phyloP scores from a whole-genome alignment of 2,113 vertebrate species.

The Shinisaurus crocodilurus region DNA sequence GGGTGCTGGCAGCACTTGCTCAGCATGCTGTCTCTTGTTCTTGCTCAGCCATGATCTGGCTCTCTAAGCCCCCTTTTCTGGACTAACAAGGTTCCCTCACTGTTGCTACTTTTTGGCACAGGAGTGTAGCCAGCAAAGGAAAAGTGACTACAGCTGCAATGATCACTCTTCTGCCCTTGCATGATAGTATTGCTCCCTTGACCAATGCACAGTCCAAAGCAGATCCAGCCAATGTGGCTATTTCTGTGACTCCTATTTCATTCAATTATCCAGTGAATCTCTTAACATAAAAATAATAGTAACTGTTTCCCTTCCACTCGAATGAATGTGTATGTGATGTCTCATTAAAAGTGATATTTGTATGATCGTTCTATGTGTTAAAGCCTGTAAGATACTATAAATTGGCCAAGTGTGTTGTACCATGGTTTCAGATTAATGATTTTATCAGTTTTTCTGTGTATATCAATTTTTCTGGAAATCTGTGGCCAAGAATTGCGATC shows the following conservation, averaged over 20 bases:
- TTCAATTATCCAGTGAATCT: background rate
- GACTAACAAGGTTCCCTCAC: background rate
- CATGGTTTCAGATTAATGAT: background rate
- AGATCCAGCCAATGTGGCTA: background rate
- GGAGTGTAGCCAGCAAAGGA: background rate
- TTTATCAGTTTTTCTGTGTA: background rate
- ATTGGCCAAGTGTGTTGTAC: background rate
- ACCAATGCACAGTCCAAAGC: background rate
- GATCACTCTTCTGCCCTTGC: background rate
- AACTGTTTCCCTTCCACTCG: background rate
- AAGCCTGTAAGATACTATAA: background rate
- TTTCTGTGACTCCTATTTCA: background rate
- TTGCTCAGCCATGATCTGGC: background rate
- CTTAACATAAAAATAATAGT: background rate
- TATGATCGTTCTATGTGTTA: background rate
- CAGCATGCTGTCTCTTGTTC: background rate
- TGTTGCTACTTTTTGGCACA: background rate
- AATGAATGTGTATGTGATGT: no score
- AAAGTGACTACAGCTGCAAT: background rate
- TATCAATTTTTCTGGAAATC: background rate
- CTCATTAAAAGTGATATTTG: background rate
- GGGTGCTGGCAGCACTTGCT: background rate
- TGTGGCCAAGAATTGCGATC: background rate
- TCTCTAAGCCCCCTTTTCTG: background rate
- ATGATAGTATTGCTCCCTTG: background rate